Evolutionary conservation across 2,888 invertebrate genomes (phyloP).

Genomic region (Heteromurus nitidus): DNA sequence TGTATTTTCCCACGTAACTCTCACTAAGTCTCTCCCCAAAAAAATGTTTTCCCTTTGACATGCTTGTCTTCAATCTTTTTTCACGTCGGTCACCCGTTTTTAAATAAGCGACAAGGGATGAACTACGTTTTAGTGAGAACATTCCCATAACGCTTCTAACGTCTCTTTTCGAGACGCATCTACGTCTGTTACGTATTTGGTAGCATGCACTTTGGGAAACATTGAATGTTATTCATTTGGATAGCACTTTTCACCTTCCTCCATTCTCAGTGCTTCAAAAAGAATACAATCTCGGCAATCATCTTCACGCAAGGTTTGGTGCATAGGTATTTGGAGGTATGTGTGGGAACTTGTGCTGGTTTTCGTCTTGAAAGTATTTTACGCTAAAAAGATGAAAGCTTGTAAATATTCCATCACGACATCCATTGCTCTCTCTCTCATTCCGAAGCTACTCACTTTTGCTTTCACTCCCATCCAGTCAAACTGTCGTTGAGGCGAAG

Average conservation of each 20-base stretch:
- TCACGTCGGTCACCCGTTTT: too few relatives aligned
- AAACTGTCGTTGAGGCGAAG: neutral
- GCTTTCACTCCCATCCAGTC: neutral
- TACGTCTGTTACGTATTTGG: too few relatives aligned
- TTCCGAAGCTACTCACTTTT: neutral
- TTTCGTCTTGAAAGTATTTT: slow-evolving; percentile 13
- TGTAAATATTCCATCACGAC: slow-evolving; percentile 17
- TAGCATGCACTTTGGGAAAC: slow-evolving; percentile 19
- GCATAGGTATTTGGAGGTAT: too few relatives aligned
- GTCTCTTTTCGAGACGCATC: neutral
- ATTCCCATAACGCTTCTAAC: neutral
- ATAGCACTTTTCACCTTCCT: slow-evolving; percentile 1
- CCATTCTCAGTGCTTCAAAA: neutral
- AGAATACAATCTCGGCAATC: too few relatives aligned
- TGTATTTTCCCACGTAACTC: too few relatives aligned
- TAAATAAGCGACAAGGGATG: neutral
- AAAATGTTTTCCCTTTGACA: too few relatives aligned
- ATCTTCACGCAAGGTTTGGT: too few relatives aligned
- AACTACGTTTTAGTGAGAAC: neutral
- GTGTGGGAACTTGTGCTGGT: neutral
- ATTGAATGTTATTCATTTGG: neutral
- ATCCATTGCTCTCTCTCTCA: neutral
- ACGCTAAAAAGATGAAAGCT: slow-evolving; percentile 11
- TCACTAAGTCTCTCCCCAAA: too few relatives aligned
- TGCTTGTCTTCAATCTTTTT: too few relatives aligned